phyloP scores from a whole-genome alignment of 2,797 vertebrate genomes.

The Poecilia velifera region DNA sequence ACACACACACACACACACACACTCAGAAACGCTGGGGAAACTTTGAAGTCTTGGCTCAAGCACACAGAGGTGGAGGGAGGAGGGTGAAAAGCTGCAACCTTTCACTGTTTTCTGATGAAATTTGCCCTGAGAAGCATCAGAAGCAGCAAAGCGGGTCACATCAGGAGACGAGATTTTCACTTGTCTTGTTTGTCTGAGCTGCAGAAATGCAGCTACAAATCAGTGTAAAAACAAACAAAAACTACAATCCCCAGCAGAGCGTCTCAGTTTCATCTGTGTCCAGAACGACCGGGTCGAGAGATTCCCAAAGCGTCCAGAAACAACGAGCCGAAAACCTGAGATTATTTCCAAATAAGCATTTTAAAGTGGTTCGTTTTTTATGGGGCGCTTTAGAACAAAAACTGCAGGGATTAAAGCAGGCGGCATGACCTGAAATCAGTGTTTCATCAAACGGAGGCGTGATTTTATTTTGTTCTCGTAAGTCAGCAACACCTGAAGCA shows the following conservation, averaged over 20 bases:
- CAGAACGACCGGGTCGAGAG: neutral
- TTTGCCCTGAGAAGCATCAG: constrained; percentile 31
- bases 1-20: constrained; percentile 23
- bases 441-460: neutral
- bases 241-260: rapidly evolving
- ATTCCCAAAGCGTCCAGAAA: neutral
- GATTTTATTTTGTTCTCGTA: neutral
- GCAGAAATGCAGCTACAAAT: neutral
- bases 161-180: constrained; percentile 23
- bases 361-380: neutral
- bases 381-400: neutral
- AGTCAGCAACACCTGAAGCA: neutral
- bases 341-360: constrained; percentile 2
- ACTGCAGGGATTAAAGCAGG: neutral
- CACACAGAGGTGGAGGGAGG: constrained; percentile 26
- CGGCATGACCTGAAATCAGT: neutral
- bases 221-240: neutral
- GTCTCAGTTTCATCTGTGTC: constrained; percentile 10
- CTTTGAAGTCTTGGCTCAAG: constrained; percentile 65
- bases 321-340: neutral
- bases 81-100: constrained; percentile 50
- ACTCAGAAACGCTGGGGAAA: constrained; percentile 30
- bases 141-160: constrained; percentile 30
- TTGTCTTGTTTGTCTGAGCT: neutral
- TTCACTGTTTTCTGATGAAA: constrained; percentile 58